Evolutionary conservation across 2,888 invertebrate species (phyloP).

Genomic region (Scaptomyza polygonia): DNA sequence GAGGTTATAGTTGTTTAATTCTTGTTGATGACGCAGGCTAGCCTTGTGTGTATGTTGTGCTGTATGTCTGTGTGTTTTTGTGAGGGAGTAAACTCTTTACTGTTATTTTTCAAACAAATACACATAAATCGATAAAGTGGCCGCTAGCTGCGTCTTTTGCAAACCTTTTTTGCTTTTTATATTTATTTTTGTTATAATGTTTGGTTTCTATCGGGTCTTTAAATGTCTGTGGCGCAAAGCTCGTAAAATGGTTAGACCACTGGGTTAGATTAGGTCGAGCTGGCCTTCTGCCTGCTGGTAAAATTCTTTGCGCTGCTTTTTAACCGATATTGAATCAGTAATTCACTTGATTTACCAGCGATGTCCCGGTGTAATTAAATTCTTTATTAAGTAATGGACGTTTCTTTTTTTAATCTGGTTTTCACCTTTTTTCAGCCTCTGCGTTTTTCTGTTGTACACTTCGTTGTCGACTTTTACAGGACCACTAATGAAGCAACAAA

Average conservation of each 20-base stretch:
- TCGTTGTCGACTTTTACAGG: slow-evolving; percentile 52
- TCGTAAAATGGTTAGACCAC: slow-evolving; percentile 51
- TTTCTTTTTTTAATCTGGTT: slow-evolving; percentile 33
- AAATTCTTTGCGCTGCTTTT: slow-evolving; percentile 46
- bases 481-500: slow-evolving; percentile 57
- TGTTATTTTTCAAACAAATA: slow-evolving; percentile 77
- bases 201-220: slow-evolving; percentile 10
- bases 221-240: slow-evolving; percentile 20
- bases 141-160: slow-evolving; percentile 42
- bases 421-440: slow-evolving; percentile 28
- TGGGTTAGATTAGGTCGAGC: slow-evolving; percentile 29
- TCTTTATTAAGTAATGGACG: slow-evolving; percentile 39
- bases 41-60: slow-evolving; percentile 12
- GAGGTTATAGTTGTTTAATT: slow-evolving; percentile 28
- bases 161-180: slow-evolving; percentile 20
- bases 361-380: slow-evolving; percentile 48
- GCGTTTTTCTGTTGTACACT: slow-evolving; percentile 47
- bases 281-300: slow-evolving; percentile 39
- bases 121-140: slow-evolving; percentile 77
- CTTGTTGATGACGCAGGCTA: slow-evolving; percentile 57
- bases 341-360: slow-evolving; percentile 54
- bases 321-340: slow-evolving; percentile 72
- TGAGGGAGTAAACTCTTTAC: slow-evolving; percentile 54
- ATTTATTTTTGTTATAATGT: slow-evolving; percentile 12
- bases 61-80: slow-evolving; percentile 14